A percentile compares a stretch with the other conserved stretches of the same genome.
Conservation (phyloP, 2,113 vertebrate genomes). For the Gracilinanus agilis region DNA sequence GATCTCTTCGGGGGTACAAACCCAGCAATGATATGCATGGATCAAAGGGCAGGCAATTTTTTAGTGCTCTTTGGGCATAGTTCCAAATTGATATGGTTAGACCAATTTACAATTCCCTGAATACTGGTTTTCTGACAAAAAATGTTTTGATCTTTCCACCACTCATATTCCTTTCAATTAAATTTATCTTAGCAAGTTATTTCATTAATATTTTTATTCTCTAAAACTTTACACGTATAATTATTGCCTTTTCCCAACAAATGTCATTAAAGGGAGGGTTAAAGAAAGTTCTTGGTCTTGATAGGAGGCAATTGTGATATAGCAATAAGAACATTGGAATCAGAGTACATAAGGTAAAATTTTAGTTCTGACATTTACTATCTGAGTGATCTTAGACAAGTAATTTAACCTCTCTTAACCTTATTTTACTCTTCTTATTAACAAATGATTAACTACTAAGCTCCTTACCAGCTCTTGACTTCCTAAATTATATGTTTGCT, state of each 20-base stretch:
- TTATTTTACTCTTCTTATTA: not conserved
- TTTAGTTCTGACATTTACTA: not conserved
- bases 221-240: not conserved
- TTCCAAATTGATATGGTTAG: too few species aligned
- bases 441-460: not conserved
- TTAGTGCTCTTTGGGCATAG: too few species aligned
- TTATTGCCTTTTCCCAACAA: not conserved
- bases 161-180: not conserved
- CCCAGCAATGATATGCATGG: too few species aligned
- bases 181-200: not conserved
- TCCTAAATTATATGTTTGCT: not conserved
- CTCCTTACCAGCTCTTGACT: not conserved
- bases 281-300: not conserved
- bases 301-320: not conserved
- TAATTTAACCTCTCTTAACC: not conserved
- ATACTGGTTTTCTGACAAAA: not conserved
- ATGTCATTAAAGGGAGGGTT: not conserved
- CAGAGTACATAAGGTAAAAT: not conserved
- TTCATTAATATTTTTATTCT: not conserved
- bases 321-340: not conserved
- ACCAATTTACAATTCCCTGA: too few species aligned
- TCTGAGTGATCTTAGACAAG: not conserved
- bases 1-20: too few species aligned
- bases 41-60: too few species aligned
- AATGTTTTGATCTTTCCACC: not conserved